Evolutionary conservation across 2,797 vertebrate species (phyloP), one percentile per base, ranked within the genome.

Genomic region (Ibycter americanus): DNA sequence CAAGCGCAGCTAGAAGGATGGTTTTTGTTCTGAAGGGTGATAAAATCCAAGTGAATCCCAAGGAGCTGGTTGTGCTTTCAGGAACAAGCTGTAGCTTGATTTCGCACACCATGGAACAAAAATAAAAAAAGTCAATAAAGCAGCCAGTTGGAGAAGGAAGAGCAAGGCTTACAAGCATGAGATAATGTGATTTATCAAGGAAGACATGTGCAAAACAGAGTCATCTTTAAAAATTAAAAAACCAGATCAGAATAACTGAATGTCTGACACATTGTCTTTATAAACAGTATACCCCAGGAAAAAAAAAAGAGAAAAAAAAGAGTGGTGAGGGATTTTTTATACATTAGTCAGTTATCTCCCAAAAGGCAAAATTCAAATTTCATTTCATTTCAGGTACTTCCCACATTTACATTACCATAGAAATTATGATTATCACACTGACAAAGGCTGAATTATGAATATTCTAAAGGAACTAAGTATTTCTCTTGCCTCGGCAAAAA

Each of bases 161-260:
- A 68, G 4, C 16, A 85, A 83, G 20, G 32, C n/a, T 84, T 85
- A 78, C 14, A 62, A 72, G 23, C 9, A 23, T 29, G 20, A 73
- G 40, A 74, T 49, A 86, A 91, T 51, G 23, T 77, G 88, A 92
- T 92, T 84, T 96, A 73, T 94, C 63, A 61, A 76, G 55, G 52
- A 73, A 11, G 55, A 82, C 12, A 6, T 49, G 20, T 61, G 59
- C 73, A 95, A 95, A 91, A 52, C 23, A 83, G 36, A 89, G 15
- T 67, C 9, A 46, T 89, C 15, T 89, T 95, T 55, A 40, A 88
- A 83, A 81, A 72, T 18, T 18, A 18, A 62, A 70, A 82, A 49
- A 61, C 2, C 9, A 27, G 11, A 61, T 44, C 29, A 80, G 12
- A 73, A 89, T 73, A 66, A 82, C 23, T 63, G 40, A n/a, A 49